phyloP scores from a whole-genome alignment of 1,140 invertebrate species.

The Zaprionus davidi region DNA sequence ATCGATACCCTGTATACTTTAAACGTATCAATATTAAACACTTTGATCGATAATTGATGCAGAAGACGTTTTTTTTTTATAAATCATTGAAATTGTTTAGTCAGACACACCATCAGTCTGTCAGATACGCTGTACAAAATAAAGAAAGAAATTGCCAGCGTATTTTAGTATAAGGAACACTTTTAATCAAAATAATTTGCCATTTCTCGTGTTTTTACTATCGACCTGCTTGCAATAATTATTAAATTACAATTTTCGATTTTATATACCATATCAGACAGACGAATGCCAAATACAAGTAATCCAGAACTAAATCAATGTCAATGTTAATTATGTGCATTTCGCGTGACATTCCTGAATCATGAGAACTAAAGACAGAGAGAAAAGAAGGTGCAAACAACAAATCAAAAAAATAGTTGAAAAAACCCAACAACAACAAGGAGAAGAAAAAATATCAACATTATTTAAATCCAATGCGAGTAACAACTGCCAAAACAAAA shows the following conservation, averaged over 20 bases:
- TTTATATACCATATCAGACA: not conserved
- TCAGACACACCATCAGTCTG: not conserved
- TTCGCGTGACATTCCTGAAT: conserved; percentile 73
- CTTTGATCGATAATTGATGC: not conserved
- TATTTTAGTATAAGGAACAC: not conserved
- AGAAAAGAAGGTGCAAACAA: conserved; percentile 13
- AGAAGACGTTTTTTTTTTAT: not conserved
- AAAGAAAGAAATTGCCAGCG: not conserved
- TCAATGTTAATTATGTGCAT: conserved; percentile 77
- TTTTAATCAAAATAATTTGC: not conserved
- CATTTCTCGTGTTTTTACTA: not conserved
- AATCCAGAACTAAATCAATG: conserved; percentile 48
- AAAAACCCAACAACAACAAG: not conserved
- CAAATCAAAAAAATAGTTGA: not conserved
- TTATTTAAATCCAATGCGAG: conserved; percentile 3
- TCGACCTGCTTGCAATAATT: too few species aligned
- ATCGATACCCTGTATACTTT: not conserved
- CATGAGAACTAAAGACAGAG: conserved; percentile 2
- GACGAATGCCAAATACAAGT: conserved; percentile 45
- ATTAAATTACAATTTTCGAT: not conserved
- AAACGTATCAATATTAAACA: not conserved
- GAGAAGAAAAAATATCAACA: not conserved
- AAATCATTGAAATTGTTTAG: not conserved
- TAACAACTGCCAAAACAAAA: conserved; percentile 25
- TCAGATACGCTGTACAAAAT: not conserved